Evolutionary conservation across 2,797 vertebrate genomes (phyloP).

Genomic region (Pteropus rufus): DNA sequence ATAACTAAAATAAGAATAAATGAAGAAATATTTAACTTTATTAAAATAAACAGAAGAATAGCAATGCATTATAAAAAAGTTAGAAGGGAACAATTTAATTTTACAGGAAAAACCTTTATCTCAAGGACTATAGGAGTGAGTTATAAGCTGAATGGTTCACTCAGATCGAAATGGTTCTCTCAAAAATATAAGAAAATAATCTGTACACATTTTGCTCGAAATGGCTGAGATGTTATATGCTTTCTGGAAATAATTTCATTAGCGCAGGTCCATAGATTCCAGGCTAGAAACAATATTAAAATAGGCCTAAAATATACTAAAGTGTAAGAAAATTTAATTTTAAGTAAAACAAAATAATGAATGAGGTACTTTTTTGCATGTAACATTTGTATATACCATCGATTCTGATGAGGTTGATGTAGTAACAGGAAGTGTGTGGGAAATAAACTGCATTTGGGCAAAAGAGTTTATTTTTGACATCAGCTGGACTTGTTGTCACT

Average conservation of each 20-base stretch:
- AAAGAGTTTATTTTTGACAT: background rate
- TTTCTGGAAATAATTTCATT: slow-evolving; percentile 22
- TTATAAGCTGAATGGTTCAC: background rate
- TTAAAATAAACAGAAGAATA: background rate
- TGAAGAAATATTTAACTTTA: background rate
- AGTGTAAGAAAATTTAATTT: background rate
- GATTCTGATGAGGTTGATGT: background rate
- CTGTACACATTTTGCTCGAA: background rate
- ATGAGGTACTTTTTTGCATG: background rate
- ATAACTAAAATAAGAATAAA: background rate
- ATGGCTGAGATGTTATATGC: background rate
- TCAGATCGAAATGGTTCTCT: background rate
- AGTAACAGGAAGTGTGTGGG: background rate
- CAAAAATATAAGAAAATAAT: background rate
- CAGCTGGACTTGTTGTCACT: background rate
- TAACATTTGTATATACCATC: background rate
- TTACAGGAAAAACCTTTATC: background rate
- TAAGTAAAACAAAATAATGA: slow-evolving; percentile 4
- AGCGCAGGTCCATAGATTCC: background rate
- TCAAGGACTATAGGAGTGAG: background rate
- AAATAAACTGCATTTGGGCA: background rate
- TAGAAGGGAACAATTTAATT: background rate
- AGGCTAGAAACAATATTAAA: background rate
- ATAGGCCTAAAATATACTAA: background rate
- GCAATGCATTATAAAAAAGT: background rate